Conservation (phyloP, 2,113 vertebrate genomes). For the Pelecanoides urinatrix region DNA sequence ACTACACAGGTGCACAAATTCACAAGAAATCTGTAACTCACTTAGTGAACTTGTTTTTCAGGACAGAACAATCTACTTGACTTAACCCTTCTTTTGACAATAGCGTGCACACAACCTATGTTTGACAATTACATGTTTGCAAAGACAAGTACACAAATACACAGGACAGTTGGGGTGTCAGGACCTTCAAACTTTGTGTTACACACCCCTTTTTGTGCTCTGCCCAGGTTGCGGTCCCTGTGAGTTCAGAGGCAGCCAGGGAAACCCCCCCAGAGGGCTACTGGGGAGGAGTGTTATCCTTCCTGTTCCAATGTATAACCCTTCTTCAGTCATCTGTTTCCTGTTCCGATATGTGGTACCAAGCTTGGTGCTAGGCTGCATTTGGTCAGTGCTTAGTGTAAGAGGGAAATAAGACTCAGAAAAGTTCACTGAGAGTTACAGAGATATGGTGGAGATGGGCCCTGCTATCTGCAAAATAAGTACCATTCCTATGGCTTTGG, state of each 20-base stretch:
- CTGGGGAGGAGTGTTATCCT: neutral
- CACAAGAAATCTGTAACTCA: neutral
- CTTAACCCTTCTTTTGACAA: neutral
- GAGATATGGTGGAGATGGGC: neutral
- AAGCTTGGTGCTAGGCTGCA: neutral
- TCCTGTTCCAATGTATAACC: neutral
- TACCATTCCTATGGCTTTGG: neutral
- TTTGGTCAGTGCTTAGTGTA: neutral
- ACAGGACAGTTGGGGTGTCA: neutral
- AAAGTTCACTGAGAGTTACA: neutral
- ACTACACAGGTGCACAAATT: neutral
- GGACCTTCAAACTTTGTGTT: neutral
- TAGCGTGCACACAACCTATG: neutral
- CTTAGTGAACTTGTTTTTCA: neutral
- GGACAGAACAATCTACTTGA: neutral
- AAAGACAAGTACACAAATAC: neutral
- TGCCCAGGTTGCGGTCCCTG: neutral
- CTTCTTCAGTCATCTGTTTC: neutral
- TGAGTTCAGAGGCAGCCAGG: neutral
- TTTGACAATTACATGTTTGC: neutral
- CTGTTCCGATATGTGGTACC: neutral
- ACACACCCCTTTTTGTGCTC: neutral
- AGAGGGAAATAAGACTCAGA: neutral
- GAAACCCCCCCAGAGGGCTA: neutral
- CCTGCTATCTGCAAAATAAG: neutral